Base-by-base conservation (phyloP, 2,113 vertebrate genomes). In the Tyrannus savana region DNA sequence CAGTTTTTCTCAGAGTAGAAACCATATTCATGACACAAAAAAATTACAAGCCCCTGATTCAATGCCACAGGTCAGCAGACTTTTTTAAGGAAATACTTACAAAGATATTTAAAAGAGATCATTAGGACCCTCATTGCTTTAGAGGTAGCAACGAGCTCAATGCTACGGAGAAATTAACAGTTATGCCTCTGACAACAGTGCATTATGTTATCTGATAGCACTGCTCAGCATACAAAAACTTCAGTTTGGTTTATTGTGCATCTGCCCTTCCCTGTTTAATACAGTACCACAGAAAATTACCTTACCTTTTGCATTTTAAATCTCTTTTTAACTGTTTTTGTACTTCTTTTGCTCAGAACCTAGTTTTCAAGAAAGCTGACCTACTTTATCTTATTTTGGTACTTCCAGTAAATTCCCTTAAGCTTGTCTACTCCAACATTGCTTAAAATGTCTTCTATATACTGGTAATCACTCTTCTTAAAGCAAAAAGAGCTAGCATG, bases 371-470 rank as follows among this genome's bases (percentile, higher is more conserved):
- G 91, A 68, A 81, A 95, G 86, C 76, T 95, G 96, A 93, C 96
- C 96, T 95, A 97, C 91, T 97, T 97, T 92, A 84, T 92, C 92
- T 95, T 93, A 69, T 95, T 95, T 94, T 93, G 85, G 91, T 91
- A 82, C 84, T 95, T 89, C 64, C 80, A 82, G 84, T 78, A 92
- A 95, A 95, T 94, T 96, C 94, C 80, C 91, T 84, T 93, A 92
- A 95, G 91, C 84, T 95, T 91, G 64, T 94, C 91, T 97, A 71
- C 46, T 81, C 80, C 0, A 0, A 77, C 68, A 92, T 31, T 67
- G 41, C 84, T 92, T 89, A 67, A 92, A 90, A 94, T 64, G 86
- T 68, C 84, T 91, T 81, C 69, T 78, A 12, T 42, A 77, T 39
- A 60, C 52, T 73, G 58, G 37, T 58, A 94, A 92, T 83, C 58